Percentiles rank a stretch among this genome's conserved stretches.
Evolutionary conservation across 2,797 vertebrate species (phyloP).

Genomic region (Clarias fuscus): DNA sequence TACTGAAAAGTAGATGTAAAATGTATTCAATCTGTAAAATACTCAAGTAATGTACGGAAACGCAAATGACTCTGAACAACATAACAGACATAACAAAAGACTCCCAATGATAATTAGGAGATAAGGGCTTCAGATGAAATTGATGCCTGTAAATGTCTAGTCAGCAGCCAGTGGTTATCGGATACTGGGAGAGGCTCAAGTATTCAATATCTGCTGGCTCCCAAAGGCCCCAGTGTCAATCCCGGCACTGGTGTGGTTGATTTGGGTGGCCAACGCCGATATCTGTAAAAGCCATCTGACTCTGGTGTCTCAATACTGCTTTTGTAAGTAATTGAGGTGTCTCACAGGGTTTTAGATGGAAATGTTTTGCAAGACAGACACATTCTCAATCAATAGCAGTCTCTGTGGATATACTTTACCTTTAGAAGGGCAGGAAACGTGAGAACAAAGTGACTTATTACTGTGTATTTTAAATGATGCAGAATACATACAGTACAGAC

Average conservation of each 20-base stretch:
- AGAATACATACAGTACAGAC: too few species aligned
- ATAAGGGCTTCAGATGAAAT: conserved; percentile 11
- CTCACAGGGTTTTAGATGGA: conserved; percentile 24
- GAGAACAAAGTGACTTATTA: background rate
- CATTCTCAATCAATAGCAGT: conserved; percentile 8
- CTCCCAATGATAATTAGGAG: background rate
- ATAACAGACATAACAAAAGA: background rate
- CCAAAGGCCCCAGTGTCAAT: conserved; percentile 38
- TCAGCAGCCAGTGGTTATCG: conserved; percentile 42
- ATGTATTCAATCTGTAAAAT: too few species aligned
- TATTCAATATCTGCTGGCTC: conserved; percentile 21
- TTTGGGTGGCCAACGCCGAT: conserved; percentile 45
- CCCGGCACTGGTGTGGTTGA: conserved; percentile 37
- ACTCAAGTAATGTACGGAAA: too few species aligned
- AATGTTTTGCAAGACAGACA: conserved; percentile 18
- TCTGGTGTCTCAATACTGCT: conserved; percentile 35
- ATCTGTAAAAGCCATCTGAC: conserved; percentile 46
- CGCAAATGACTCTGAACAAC: background rate
- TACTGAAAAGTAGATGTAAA: too few species aligned
- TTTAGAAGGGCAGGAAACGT: background rate
- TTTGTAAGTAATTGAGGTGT: conserved; percentile 46
- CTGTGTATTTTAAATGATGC: background rate
- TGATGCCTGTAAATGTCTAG: conserved; percentile 32
- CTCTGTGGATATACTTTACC: background rate
- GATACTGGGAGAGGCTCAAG: conserved; percentile 41